Evolutionary conservation across 2,797 vertebrate species (phyloP).

Genomic region (Semotilus atromaculatus): DNA sequence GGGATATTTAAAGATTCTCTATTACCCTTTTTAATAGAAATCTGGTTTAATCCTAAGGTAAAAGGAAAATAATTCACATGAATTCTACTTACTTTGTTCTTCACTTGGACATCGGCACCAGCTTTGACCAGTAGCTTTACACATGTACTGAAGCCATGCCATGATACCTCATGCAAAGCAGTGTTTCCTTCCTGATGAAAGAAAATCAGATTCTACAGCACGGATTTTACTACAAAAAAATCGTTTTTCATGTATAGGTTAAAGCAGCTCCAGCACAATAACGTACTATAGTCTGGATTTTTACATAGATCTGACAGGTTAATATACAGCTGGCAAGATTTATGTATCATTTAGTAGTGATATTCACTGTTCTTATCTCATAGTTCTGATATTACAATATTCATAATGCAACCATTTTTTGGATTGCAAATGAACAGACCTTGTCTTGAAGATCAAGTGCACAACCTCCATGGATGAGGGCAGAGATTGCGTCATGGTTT

Average conservation of each 20-base stretch:
- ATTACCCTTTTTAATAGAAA: neutral
- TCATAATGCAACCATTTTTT: neutral
- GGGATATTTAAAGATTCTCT: neutral
- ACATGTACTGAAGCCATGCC: constrained; percentile 91
- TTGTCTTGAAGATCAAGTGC: constrained; percentile 89
- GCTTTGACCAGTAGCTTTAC: constrained; percentile 89
- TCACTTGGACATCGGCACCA: constrained; percentile 86
- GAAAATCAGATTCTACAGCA: neutral
- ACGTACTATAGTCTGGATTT: neutral
- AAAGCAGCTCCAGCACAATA: neutral
- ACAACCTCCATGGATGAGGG: constrained; percentile 87
- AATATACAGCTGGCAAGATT: neutral
- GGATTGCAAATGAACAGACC: constrained; percentile 69
- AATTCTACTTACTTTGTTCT: constrained; percentile 84
- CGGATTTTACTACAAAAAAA: neutral
- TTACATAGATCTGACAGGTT: neutral
- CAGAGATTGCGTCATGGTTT: constrained; percentile 79
- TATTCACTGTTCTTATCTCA: too few species aligned
- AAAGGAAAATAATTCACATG: neutral
- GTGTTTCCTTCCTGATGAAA: constrained; percentile 87
- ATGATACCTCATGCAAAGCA: constrained; percentile 88
- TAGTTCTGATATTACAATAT: neutral
- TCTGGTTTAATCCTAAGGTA: neutral
- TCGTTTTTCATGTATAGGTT: neutral
- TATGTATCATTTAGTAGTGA: neutral